A percentile compares a stretch with the other conserved stretches of the same genome.
Evolutionary conservation across 2,888 invertebrate genomes (phyloP).

Genomic region (Diplazon laetatorius): DNA sequence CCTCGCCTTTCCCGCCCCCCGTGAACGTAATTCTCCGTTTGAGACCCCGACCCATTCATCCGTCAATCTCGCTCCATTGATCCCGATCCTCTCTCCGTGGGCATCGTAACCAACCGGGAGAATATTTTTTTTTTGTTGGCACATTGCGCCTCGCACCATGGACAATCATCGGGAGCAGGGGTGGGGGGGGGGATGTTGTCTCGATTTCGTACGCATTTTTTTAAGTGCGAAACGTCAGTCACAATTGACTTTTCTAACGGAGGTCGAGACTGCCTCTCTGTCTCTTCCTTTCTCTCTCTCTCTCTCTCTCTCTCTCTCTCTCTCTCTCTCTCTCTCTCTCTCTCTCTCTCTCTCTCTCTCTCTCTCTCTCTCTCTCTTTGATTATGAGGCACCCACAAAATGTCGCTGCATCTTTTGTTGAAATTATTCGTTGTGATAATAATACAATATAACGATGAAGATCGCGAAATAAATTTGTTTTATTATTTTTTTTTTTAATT

Average conservation of each 20-base stretch:
- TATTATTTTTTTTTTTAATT: too few relatives aligned
- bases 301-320: too few relatives aligned
- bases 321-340: too few relatives aligned
- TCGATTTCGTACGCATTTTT: slow-evolving; percentile 33
- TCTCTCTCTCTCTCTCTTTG: slow-evolving; percentile 4
- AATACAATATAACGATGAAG: too few relatives aligned
- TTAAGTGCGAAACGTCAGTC: slow-evolving; percentile 63
- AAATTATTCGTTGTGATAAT: too few relatives aligned
- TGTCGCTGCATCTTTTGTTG: not conserved
- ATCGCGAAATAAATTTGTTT: too few relatives aligned
- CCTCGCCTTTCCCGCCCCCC: too few relatives aligned
- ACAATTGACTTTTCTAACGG: slow-evolving; percentile 61
- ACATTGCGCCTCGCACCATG: too few relatives aligned
- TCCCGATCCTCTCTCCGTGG: slow-evolving; percentile 27
- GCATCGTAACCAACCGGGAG: slow-evolving; percentile 3
- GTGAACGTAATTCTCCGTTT: slow-evolving; percentile 58
- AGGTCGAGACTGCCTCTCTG: slow-evolving; percentile 5
- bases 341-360: too few relatives aligned
- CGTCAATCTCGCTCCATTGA: slow-evolving; percentile 65
- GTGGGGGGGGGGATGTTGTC: slow-evolving; percentile 49
- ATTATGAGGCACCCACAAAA: not conserved
- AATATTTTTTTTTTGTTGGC: slow-evolving; percentile 39
- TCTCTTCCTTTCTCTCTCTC: slow-evolving; percentile 10
- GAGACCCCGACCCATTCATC: slow-evolving; percentile 61
- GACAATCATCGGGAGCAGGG: too few relatives aligned